Evolutionary conservation across 2,113 vertebrate genomes (phyloP).

Genomic region (Chiloscyllium plagiosum): DNA sequence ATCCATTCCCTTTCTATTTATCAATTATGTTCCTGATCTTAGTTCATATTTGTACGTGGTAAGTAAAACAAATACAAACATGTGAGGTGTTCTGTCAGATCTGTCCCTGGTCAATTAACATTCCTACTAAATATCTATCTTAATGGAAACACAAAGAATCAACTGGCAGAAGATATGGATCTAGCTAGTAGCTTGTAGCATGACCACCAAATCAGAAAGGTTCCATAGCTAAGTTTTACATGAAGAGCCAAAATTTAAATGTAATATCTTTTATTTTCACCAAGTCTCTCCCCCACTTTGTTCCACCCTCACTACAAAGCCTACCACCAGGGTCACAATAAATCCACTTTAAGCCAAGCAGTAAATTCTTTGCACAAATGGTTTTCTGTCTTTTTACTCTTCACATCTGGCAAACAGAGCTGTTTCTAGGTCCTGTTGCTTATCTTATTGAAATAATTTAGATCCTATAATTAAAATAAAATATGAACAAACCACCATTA

Average conservation of each 20-base stretch:
- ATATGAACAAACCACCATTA: background rate
- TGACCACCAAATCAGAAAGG: background rate
- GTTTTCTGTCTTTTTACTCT: slow-evolving; percentile 46
- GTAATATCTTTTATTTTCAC: slow-evolving; percentile 15
- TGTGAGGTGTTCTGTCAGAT: background rate
- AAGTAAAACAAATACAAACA: background rate
- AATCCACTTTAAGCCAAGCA: slow-evolving; percentile 37
- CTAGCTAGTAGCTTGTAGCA: background rate
- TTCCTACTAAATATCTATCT: background rate
- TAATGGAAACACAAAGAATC: background rate
- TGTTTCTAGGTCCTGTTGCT: slow-evolving; percentile 45
- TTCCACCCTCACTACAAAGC: slow-evolving; percentile 14
- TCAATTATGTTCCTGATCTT: background rate
- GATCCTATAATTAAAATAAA: slow-evolving; percentile 42
- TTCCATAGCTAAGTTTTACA: background rate
- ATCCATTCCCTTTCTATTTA: background rate
- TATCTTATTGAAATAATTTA: slow-evolving; percentile 51
- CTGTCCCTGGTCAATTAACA: background rate
- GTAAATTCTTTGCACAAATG: slow-evolving; percentile 46
- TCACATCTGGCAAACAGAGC: slow-evolving; percentile 71
- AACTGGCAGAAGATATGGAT: background rate
- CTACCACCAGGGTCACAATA: slow-evolving; percentile 25
- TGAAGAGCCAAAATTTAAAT: slow-evolving; percentile 15
- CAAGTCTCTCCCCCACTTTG: slow-evolving; percentile 2
- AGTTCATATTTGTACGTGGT: background rate